Evolutionary conservation across 2,797 vertebrate species (phyloP).

Genomic region (Falco novaeseelandiae): DNA sequence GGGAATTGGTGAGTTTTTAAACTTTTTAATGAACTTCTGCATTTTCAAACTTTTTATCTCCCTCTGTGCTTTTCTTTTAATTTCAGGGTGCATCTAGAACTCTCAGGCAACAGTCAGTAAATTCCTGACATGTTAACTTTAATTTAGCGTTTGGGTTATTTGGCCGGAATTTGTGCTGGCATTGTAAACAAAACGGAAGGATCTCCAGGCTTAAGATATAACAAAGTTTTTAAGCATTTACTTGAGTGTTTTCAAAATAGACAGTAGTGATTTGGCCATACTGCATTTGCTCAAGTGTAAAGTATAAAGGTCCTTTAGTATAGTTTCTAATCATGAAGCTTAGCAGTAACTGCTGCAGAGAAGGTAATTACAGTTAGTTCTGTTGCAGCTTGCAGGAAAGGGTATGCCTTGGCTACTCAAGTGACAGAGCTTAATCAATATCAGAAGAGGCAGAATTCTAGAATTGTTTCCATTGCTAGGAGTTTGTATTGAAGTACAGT

Average conservation of each 20-base stretch:
- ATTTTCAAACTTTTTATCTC: background rate
- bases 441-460: background rate
- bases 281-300: background rate
- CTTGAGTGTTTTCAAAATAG: background rate
- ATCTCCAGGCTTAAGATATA: background rate
- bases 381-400: background rate
- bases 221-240: background rate
- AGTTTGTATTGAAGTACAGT: background rate
- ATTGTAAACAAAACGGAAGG: background rate
- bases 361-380: background rate
- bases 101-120: background rate
- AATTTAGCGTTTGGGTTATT: background rate
- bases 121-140: background rate
- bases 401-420: background rate
- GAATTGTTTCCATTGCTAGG: background rate
- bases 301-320: background rate
- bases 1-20: background rate
- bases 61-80: background rate
- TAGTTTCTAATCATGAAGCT: background rate
- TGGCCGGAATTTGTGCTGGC: background rate
- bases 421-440: background rate
- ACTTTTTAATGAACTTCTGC: background rate
- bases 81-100: background rate
- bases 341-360: background rate
- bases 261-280: background rate